Percentiles rank a stretch among this genome's conserved stretches.
Evolutionary conservation across 2,888 invertebrate genomes (phyloP).

Genomic region (Nebria salina): DNA sequence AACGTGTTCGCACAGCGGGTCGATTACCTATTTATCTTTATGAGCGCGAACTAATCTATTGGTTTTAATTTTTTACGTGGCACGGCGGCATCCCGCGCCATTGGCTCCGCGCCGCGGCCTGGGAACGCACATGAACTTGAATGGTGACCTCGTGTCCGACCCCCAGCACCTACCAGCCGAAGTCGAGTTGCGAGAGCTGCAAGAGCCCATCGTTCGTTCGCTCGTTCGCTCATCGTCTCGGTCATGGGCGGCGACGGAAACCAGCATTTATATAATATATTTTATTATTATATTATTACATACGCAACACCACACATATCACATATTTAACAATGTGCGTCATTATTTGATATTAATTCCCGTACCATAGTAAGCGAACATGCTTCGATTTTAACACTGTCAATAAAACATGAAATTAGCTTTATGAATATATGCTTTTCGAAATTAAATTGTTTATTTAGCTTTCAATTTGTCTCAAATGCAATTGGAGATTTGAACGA

Average conservation of each 20-base stretch:
- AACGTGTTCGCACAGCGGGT: conserved; percentile 15
- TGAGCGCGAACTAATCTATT: conserved; percentile 30
- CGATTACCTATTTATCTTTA: conserved; percentile 29
- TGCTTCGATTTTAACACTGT: no score
- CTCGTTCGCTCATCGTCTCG: not conserved
- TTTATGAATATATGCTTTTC: no score
- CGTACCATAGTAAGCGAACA: no score
- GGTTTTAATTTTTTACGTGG: conserved; percentile 25
- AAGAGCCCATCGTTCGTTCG: not conserved
- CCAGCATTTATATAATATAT: not conserved
- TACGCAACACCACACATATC: no score
- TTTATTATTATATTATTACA: no score
- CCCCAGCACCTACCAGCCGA: conserved; percentile 9
- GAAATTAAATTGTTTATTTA: no score
- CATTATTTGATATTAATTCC: no score
- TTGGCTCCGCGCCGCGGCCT: conserved; percentile 13
- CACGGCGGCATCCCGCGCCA: conserved; percentile 19
- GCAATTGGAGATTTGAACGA: no score
- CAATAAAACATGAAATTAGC: no score
- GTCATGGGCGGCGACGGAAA: not conserved
- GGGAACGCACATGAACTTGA: conserved; percentile 23
- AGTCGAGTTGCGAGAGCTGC: no score
- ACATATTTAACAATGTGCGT: no score
- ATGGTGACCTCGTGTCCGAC: conserved; percentile 14
- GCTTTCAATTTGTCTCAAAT: no score